A percentile compares a stretch with the other conserved stretches of the same genome.
Conservation (phyloP, 2,888 invertebrate species). For the Homarus gammarus region DNA sequence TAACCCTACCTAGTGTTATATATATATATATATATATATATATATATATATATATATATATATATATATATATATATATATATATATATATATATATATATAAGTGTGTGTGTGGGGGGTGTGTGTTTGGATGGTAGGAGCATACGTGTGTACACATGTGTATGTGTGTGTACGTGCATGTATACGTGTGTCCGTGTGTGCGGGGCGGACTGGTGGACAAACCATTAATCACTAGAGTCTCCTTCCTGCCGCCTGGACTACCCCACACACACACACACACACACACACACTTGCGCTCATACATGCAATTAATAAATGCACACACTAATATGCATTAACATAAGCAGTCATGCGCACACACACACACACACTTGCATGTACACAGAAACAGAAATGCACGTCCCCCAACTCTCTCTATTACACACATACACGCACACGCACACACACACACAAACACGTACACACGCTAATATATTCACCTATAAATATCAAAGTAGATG, state of each 20-base stretch:
- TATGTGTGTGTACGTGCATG: conserved; percentile 54
- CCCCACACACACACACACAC: conserved; percentile 51
- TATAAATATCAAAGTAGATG: no score
- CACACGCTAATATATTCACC: no score
- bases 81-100: conserved; percentile 46
- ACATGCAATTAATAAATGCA: conserved; percentile 7
- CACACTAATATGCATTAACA: conserved; percentile 30
- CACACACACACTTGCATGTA: no score
- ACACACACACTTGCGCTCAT: conserved; percentile 45
- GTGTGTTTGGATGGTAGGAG: conserved; percentile 14
- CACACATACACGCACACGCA: no score
- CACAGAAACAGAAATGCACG: no score
- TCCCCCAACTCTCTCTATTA: no score
- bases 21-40: conserved; percentile 16
- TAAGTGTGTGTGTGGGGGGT: conserved; percentile 40
- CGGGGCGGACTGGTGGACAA: conserved; percentile 57
- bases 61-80: conserved; percentile 36
- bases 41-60: conserved; percentile 25
- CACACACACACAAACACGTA: no score
- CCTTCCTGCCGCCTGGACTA: conserved; percentile 67
- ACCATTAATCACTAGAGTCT: conserved; percentile 67
- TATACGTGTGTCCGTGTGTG: conserved; percentile 54
- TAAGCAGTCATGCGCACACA: background rate
- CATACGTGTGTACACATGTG: conserved; percentile 14
- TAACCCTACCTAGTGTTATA: no score